Conservation (phyloP, 2,888 invertebrate species). For the Dynastes tityus region DNA sequence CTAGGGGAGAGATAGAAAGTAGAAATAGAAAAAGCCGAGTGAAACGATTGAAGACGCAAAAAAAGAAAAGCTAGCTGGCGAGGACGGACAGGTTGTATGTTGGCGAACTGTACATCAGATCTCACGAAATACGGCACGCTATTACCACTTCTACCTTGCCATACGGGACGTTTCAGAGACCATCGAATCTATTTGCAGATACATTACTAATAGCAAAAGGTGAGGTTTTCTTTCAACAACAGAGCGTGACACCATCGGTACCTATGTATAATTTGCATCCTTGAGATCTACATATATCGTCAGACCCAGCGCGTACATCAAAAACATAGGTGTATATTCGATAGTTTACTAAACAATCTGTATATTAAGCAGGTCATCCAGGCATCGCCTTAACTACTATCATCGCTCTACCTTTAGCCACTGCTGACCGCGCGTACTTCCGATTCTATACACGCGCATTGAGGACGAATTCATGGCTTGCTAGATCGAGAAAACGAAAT, state of each 20-base stretch:
- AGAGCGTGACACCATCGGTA: no score
- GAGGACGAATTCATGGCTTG: slow-evolving; percentile 30
- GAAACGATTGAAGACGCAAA: not conserved
- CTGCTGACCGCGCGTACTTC: not conserved
- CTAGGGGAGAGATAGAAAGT: no score
- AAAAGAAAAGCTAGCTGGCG: not conserved
- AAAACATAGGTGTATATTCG: no score
- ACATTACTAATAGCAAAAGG: no score
- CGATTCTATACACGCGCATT: not conserved
- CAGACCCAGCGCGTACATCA: no score
- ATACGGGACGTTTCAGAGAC: not conserved
- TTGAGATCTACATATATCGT: no score
- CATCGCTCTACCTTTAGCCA: not conserved
- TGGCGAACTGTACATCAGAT: not conserved
- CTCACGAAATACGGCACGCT: not conserved
- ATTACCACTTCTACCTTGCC: not conserved
- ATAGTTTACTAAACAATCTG: no score
- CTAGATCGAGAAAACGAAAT: slow-evolving; percentile 21
- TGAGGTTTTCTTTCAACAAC: no score
- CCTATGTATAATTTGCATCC: no score
- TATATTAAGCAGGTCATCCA: no score
- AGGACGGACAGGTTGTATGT: not conserved
- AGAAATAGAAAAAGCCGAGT: not conserved
- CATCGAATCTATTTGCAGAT: no score
- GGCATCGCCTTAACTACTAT: no score